Evolutionary conservation across 2,113 vertebrate genomes (phyloP), one percentile per base, ranked within the genome.

Genomic region (Castor canadensis): DNA sequence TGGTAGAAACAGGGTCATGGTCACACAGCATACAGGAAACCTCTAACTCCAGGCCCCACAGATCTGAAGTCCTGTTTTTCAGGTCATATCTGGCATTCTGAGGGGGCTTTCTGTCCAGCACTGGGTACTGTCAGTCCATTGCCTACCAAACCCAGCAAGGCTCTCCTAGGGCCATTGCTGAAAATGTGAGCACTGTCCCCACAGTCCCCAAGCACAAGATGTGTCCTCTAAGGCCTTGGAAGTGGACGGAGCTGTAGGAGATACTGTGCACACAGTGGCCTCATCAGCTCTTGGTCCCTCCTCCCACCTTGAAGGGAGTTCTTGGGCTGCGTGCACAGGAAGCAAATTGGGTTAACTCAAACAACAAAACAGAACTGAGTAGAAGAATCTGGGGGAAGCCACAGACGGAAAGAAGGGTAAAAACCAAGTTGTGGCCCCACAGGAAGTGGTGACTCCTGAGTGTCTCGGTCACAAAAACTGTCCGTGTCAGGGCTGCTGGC

Each of bases 101-200:
- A n/a, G 83, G 72, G 10, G 54, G 35, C 81, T 30, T 62, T 47
- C 49, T 4, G 5, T 43, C 45, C 45, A 15, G 60, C 0, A 0
- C 76, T 5, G 0, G 3, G 22, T 28, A 7, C 66, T 4, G 10
- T n/a, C 20, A 12, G 9, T 40, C 80, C 19, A 1, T 1, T 64
- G 69, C 28, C 72, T 77, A 35, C n/a, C 5, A 16, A 52, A 17
- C 79, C 38, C 3, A 52, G 8, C 49, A 20, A 16, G 66, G 15
- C 22, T 60, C 40, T 58, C 71, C 24, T 1, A 0, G 2, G 3
- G 16, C 11, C 24, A 0, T 40, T 17, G 19, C 10, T 54, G 22
- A 32, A 69, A 15, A 47, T 0, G 32, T n/a, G 40, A 6, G 26
- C 2, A 0, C 19, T 0, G 0, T 32, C n/a, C 54, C 28, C 35